These are phyloP conservation scores for Drosophila teissieri DNA, from an alignment of 1,140 invertebrate genomes.

Conservation along the genomic window DNA sequence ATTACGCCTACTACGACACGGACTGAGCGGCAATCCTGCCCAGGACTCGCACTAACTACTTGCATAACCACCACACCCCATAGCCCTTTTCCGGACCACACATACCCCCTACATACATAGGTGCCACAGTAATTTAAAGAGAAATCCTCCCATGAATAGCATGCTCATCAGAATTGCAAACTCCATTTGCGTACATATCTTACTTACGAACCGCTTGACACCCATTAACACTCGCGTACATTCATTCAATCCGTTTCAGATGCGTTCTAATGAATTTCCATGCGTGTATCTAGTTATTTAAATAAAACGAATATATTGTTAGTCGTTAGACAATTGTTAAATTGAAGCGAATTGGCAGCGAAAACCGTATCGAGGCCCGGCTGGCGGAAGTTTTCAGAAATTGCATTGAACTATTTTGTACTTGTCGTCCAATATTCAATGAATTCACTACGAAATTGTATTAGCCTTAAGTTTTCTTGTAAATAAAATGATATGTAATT, in stretches of 20 bases:
- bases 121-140: slow-evolving; percentile 74
- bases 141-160: slow-evolving; percentile 10
- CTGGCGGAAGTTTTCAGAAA: slow-evolving; percentile 36
- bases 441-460: slow-evolving; percentile 62
- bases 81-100: slow-evolving; percentile 4
- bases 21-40: slow-evolving; percentile 79
- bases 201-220: slow-evolving; percentile 26
- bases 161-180: slow-evolving; percentile 7
- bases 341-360: slow-evolving; percentile 47
- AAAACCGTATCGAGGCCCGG: slow-evolving; percentile 33
- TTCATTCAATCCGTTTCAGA: slow-evolving; percentile 70
- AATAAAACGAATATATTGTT: slow-evolving; percentile 79
- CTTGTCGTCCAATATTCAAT: slow-evolving; percentile 50
- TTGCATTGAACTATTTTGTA: slow-evolving; percentile 54
- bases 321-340: slow-evolving; percentile 84
- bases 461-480: slow-evolving; percentile 77
- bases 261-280: slow-evolving; percentile 80
- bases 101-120: slow-evolving; percentile 49
- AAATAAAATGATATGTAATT: slow-evolving; percentile 76
- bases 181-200: slow-evolving; percentile 21
- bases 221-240: slow-evolving; percentile 74
- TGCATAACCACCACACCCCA: slow-evolving; percentile 15
- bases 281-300: slow-evolving; percentile 84
- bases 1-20: slow-evolving; percentile 89
- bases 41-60: slow-evolving; percentile 34